phyloP scores from a whole-genome alignment of 1,140 invertebrate species.

The Eueides isabella region DNA sequence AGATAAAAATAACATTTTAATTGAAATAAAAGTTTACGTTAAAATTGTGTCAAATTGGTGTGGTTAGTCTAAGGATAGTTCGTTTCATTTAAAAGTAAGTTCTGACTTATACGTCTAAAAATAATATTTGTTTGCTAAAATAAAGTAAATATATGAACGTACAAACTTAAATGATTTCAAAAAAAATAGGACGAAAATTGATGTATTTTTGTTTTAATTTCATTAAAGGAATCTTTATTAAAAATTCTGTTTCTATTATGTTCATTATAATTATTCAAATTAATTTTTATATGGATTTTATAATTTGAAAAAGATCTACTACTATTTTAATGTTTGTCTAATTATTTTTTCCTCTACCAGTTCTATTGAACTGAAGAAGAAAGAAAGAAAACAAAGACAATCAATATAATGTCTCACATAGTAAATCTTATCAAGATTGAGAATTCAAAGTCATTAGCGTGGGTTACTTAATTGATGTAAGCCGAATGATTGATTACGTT shows the following conservation, averaged over 20 bases:
- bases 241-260: too few relatives aligned
- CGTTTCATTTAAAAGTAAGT: background rate
- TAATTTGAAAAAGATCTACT: too few relatives aligned
- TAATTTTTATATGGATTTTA: too few relatives aligned
- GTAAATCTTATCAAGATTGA: background rate
- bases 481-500: constrained; percentile 53
- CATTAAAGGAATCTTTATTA: background rate
- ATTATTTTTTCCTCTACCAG: background rate
- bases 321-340: too few relatives aligned
- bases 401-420: background rate
- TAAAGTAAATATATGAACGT: background rate
- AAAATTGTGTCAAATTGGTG: background rate
- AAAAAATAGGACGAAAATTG: too few relatives aligned
- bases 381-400: background rate
- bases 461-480: constrained; percentile 53
- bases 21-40: background rate
- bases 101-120: too few relatives aligned
- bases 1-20: background rate
- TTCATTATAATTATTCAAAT: too few relatives aligned
- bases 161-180: too few relatives aligned
- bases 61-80: background rate
- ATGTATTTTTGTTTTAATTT: background rate
- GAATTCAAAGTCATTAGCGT: constrained; percentile 13
- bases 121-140: too few relatives aligned
- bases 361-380: too few relatives aligned